phyloP scores from a whole-genome alignment of 2,113 vertebrate genomes.

The Onychostoma macrolepis region DNA sequence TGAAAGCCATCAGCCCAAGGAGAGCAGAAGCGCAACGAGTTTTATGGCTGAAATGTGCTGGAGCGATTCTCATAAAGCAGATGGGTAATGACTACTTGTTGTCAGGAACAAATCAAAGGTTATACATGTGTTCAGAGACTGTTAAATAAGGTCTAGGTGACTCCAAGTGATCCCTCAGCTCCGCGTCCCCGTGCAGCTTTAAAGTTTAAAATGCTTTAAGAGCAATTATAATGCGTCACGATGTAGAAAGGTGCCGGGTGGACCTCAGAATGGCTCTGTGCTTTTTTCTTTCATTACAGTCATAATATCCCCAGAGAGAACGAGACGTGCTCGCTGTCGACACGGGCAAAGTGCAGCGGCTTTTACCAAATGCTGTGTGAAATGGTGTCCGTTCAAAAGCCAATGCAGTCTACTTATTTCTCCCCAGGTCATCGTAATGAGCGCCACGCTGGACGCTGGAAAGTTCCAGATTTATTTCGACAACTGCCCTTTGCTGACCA shows the following conservation, averaged over 20 bases:
- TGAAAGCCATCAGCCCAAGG: slow-evolving; percentile 63
- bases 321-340: slow-evolving; percentile 61
- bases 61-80: slow-evolving; percentile 75
- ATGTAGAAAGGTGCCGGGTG: slow-evolving; percentile 72
- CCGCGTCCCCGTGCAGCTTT: slow-evolving; percentile 70
- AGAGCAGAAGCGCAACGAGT: slow-evolving; percentile 57
- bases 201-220: slow-evolving; percentile 81
- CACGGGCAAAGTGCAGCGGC: slow-evolving; percentile 55
- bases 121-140: slow-evolving; percentile 75
- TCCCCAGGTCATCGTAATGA: slow-evolving; percentile 93
- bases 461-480: slow-evolving; percentile 99
- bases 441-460: slow-evolving; percentile 94
- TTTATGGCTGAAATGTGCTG: slow-evolving; percentile 66
- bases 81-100: slow-evolving; percentile 80
- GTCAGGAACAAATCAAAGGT: slow-evolving; percentile 75
- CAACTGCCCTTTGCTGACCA: slow-evolving; percentile 92
- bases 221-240: slow-evolving; percentile 76
- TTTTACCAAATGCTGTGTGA: slow-evolving; percentile 37
- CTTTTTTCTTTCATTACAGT: slow-evolving; percentile 70
- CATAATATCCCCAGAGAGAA: slow-evolving; percentile 69
- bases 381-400: not conserved
- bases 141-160: slow-evolving; percentile 79
- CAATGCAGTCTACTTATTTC: not conserved
- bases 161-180: slow-evolving; percentile 72
- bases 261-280: slow-evolving; percentile 70